Evolutionary conservation across 2,113 vertebrate species (phyloP).

Genomic region (Barbus barbus): DNA sequence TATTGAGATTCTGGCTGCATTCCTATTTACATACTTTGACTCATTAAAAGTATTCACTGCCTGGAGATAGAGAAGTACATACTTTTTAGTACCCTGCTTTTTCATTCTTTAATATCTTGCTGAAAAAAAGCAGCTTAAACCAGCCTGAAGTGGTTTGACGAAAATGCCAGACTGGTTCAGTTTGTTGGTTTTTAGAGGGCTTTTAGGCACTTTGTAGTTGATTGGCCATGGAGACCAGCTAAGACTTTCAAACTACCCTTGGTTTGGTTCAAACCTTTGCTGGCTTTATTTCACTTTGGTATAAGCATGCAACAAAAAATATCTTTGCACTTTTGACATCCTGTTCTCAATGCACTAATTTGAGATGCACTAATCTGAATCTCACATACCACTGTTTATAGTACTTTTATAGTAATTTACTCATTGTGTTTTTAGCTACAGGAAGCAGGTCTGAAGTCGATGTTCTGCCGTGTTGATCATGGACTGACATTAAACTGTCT

Average conservation of each 20-base stretch:
- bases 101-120: too few relatives aligned
- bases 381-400: not conserved
- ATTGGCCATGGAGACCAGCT: not conserved
- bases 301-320: not conserved
- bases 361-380: not conserved
- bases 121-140: not conserved
- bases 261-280: too few relatives aligned
- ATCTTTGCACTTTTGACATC: not conserved
- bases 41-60: not conserved
- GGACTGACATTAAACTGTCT: not conserved
- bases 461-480: not conserved
- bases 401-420: not conserved
- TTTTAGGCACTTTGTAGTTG: not conserved
- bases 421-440: constrained; percentile 1
- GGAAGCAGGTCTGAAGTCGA: not conserved
- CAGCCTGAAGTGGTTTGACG: not conserved
- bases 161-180: not conserved
- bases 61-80: not conserved
- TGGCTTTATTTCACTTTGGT: not conserved
- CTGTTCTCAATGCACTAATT: not conserved
- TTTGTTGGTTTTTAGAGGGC: not conserved
- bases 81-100: not conserved
- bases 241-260: not conserved
- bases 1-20: not conserved
- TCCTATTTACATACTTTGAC: not conserved